Conservation (phyloP, 2,113 vertebrate genomes). For the Rhipidura dahli region DNA sequence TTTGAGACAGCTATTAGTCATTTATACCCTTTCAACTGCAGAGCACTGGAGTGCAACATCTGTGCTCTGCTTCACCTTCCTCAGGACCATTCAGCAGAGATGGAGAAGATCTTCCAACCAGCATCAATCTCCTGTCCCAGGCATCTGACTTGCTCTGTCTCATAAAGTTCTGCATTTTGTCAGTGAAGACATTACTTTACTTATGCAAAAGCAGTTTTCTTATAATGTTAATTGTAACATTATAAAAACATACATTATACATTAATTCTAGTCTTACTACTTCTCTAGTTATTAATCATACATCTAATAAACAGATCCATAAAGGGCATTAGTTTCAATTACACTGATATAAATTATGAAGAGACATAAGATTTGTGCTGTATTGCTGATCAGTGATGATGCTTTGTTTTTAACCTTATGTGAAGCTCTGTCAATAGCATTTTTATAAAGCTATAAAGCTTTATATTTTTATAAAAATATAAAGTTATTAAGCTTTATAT, state of each 20-base stretch:
- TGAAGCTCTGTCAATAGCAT: neutral
- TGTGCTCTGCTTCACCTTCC: conserved; percentile 11
- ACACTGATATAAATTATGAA: neutral
- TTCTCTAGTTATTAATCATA: neutral
- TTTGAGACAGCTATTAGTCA: conserved; percentile 21
- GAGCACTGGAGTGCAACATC: neutral
- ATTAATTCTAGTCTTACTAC: neutral
- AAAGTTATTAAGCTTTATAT: too few species aligned
- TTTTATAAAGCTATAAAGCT: too few species aligned
- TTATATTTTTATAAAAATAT: too few species aligned
- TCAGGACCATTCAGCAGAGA: neutral
- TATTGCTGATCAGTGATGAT: neutral
- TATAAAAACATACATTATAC: neutral
- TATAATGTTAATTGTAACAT: neutral
- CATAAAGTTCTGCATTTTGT: neutral
- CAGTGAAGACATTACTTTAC: neutral
- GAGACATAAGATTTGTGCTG: neutral
- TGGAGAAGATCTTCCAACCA: neutral
- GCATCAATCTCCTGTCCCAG: neutral
- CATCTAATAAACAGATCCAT: neutral
- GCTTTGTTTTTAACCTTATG: neutral
- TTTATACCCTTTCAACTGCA: neutral
- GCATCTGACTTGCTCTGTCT: neutral
- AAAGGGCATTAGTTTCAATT: neutral
- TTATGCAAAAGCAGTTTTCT: neutral